Evolutionary conservation across 1,140 invertebrate genomes (phyloP).

Genomic region (Macrobrachium rosenbergii): DNA sequence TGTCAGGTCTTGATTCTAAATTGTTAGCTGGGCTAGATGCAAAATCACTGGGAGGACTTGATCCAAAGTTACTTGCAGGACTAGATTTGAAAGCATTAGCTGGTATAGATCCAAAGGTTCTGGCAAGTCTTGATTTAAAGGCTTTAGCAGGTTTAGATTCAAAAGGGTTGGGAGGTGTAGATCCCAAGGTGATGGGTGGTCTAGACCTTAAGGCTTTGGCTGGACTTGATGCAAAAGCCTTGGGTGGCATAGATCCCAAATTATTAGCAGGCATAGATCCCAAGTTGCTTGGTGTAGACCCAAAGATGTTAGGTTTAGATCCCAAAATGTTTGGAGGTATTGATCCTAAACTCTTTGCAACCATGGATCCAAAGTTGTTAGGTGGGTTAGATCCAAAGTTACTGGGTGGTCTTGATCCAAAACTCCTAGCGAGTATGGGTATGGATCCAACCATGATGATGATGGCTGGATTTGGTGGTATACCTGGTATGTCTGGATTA

Average conservation of each 20-base stretch:
- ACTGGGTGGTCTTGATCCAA: constrained; percentile 66
- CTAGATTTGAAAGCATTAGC: constrained; percentile 49
- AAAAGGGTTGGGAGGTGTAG: constrained; percentile 63
- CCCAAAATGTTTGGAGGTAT: constrained; percentile 63
- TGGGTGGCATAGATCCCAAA: constrained; percentile 63
- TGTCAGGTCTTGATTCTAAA: constrained; percentile 64
- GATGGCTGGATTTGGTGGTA: constrained; percentile 65
- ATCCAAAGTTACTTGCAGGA: constrained; percentile 38
- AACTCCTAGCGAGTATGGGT: constrained; percentile 64
- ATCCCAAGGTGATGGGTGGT: constrained; percentile 65
- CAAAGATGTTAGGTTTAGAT: constrained; percentile 58
- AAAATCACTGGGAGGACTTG: constrained; percentile 41
- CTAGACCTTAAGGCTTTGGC: constrained; percentile 61
- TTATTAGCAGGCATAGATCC: constrained; percentile 63
- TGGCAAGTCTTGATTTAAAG: constrained; percentile 56
- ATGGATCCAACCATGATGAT: constrained; percentile 65
- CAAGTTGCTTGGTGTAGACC: constrained; percentile 59
- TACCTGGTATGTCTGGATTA: constrained; percentile 64
- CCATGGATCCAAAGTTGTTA: constrained; percentile 56
- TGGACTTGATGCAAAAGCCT: constrained; percentile 51
- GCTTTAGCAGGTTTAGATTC: constrained; percentile 56
- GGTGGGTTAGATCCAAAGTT: constrained; percentile 64
- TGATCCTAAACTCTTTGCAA: constrained; percentile 51
- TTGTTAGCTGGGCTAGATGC: constrained; percentile 65
- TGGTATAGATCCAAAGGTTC: constrained; percentile 64